These are phyloP conservation scores for Prinia subflava DNA, from an alignment of 2,113 vertebrate genomes.

Conservation along the genomic window DNA sequence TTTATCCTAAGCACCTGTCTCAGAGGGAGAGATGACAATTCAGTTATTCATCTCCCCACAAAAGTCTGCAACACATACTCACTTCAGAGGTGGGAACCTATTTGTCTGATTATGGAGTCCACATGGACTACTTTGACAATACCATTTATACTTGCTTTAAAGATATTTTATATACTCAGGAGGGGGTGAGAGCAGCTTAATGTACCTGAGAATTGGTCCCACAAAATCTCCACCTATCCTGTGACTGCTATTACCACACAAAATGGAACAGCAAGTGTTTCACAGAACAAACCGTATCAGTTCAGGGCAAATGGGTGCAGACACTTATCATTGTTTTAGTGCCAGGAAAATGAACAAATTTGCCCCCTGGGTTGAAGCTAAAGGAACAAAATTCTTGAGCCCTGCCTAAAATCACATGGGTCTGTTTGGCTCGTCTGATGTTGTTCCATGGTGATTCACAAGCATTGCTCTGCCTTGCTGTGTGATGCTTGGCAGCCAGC, in stretches of 20 bases:
- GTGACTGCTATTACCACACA: background rate
- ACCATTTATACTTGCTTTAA: background rate
- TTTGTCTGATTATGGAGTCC: background rate
- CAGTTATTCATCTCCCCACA: background rate
- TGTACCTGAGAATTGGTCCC: background rate
- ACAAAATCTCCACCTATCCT: background rate
- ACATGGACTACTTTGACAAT: background rate
- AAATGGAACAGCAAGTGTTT: background rate
- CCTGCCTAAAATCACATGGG: constrained; percentile 54
- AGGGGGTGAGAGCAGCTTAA: background rate
- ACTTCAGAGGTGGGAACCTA: background rate
- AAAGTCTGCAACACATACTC: background rate
- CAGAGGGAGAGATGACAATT: background rate
- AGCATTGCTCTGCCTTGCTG: constrained; percentile 9
- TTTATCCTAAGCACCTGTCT: background rate
- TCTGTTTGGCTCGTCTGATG: background rate
- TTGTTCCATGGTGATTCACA: constrained; percentile 29
- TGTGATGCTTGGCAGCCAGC: constrained; percentile 40
- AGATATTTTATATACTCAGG: background rate
- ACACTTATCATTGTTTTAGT: background rate
- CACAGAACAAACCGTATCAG: background rate
- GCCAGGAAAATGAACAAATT: constrained; percentile 40
- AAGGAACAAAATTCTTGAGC: constrained; percentile 39
- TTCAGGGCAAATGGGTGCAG: constrained; percentile 13
- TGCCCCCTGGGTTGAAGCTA: constrained; percentile 44